Evolutionary conservation across 2,113 vertebrate species (phyloP), one percentile per base, ranked within the genome.

Genomic region (Perognathus longimembris): DNA sequence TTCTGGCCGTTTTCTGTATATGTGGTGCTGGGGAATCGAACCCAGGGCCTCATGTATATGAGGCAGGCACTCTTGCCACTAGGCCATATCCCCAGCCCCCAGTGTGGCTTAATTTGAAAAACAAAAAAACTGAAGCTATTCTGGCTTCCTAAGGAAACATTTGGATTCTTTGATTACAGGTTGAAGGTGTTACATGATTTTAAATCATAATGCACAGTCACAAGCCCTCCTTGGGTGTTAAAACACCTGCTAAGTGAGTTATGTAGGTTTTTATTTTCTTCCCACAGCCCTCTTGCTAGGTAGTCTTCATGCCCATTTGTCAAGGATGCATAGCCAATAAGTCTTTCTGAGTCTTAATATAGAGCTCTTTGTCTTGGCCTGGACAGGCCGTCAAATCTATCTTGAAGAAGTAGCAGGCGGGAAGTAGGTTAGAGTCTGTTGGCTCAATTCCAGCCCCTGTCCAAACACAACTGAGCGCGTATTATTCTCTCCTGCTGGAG

Each of bases 391-490:
- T 91, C 64, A 78, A 45, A 69, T 26, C 28, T 45, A 83, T 34
- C 34, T 45, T 92, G 42, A 82, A 92, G 32, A 73, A 26, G 45
- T 24, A 81, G 67, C 59, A 57, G 59, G 74, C 24, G 63, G 36
- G 87, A 90, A 82, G 71, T 30, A 75, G 59, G 69, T 82, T 45
- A 64, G 93, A 79, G 70, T 86, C 28, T 77, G 5, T 71, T 94
- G 92, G 80, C 76, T 95, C 34, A 81, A 50, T 89, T 89, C 61
- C 86, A 94, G 38, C 45, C 28, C 21, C 4, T 36, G 82, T 94
- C 79, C 85, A 92, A 93, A 88, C 64, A 85, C 34, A 50, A 20
- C 74, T 42, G 75, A 61, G 36, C 38, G 12, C 73, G 15, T 79
- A 32, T 91, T 66, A 67, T 11, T 70, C 76, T 84, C 30, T 81